A percentile compares a stretch with the other conserved stretches of the same genome.
These are phyloP conservation scores for Drosophila flavopinicola DNA, from an alignment of 2,888 invertebrate species.

Conservation along the genomic window DNA sequence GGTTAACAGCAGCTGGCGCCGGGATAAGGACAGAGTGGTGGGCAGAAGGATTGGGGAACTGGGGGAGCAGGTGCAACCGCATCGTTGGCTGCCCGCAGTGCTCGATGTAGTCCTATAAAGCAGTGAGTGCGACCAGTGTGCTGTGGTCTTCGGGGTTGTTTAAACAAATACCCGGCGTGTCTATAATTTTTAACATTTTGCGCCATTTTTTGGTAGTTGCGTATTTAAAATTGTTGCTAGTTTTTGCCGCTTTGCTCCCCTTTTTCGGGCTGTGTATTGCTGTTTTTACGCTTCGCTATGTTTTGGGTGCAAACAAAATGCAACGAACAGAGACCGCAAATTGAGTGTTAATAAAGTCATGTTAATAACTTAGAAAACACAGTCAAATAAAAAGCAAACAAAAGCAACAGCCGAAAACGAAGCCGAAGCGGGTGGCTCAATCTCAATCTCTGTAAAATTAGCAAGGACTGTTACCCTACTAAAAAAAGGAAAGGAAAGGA, in stretches of 20 bases:
- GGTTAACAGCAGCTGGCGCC: constrained; percentile 10
- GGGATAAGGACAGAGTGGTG: constrained; percentile 2
- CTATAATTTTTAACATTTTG: constrained; percentile 69
- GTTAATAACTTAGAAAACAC: constrained; percentile 72
- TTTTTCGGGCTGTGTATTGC: constrained; percentile 21
- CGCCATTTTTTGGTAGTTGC: constrained; percentile 43
- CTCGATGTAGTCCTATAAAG: constrained; percentile 40
- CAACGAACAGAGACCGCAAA: constrained; percentile 69
- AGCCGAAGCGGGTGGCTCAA: constrained; percentile 16
- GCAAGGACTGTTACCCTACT: constrained; percentile 23
- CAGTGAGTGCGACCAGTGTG: constrained; percentile 49
- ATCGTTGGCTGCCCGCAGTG: constrained; percentile 33
- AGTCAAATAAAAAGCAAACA: constrained; percentile 20
- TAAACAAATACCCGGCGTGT: constrained; percentile 69
- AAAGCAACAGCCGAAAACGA: neutral
- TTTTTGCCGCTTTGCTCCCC: constrained; percentile 14
- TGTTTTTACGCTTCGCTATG: constrained; percentile 53
- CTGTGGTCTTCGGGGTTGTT: constrained; percentile 61
- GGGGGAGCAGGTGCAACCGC: constrained; percentile 46
- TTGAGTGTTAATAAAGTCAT: constrained; percentile 80
- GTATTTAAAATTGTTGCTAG: constrained; percentile 55
- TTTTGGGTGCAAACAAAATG: constrained; percentile 74
- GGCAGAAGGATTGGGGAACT: neutral
- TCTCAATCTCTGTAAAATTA: constrained; percentile 39
- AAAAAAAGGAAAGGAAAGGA: constrained; percentile 2